Base-by-base conservation (phyloP, 2,888 invertebrate species). In the Saturnia pavonia region DNA sequence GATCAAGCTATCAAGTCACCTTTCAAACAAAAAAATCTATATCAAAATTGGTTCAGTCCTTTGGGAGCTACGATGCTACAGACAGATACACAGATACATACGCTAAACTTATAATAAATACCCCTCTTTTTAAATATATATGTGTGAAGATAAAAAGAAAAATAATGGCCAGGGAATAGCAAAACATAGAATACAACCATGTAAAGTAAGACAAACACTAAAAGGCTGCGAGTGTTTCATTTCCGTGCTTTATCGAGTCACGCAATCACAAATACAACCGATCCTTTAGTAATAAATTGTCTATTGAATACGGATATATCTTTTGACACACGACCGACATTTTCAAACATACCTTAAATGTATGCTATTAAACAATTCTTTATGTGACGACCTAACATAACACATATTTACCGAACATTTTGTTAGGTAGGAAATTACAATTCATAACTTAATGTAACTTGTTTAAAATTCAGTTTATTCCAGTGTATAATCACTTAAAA, bases 161-260 rank as follows among this genome's bases (percentile, higher is more conserved):
- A 57, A 57, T 57, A 57, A 60, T 54, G 22, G 27, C 27, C 27
- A 27, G 14, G 14, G 27, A 27, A 27, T 12, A 6, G 57, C 14
- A 27, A 27, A 27, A 14, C 9, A 65, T n/a, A 65, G 40, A 65
- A 40, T n/a, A n/a, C n/a, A n/a, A 40, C 40, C 19, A 40, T 65
- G 40, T 65, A 83, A 82, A 67, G 72, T 71, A 76, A 84, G 76
- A 81, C 78, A 82, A 81, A 82, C 79, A 84, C 83, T 85, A 83
- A 87, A 81, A 86, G 83, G 80, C 78, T 78, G 76, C 78, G 83
- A 86, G 84, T 85, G 85, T 82, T 84, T 88, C 85, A 86, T 88
- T 87, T 88, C 89, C 88, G 83, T 84, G 78, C 80, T 70, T 80
- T 77, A 82, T 80, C 77, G 77, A 79, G 77, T 77, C 85, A 84